Conservation (phyloP, 2,113 vertebrate species). For the Symphodus melops region DNA sequence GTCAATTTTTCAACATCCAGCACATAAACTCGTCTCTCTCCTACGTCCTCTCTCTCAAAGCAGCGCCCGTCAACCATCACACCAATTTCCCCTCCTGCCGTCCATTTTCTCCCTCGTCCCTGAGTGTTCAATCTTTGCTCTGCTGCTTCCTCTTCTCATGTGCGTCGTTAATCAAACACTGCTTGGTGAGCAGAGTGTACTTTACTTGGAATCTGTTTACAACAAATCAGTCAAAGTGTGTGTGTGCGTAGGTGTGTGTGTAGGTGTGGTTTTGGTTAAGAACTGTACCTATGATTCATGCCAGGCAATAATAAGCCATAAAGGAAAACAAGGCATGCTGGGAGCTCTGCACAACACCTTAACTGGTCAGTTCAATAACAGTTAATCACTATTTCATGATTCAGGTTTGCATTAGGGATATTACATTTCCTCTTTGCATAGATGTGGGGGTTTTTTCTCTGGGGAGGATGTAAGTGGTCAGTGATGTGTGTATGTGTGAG, state of each 20-base stretch:
- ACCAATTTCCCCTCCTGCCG: background rate
- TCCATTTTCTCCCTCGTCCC: constrained; percentile 3
- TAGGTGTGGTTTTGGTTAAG: background rate
- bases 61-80: background rate
- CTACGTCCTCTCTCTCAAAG: background rate
- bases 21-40: background rate
- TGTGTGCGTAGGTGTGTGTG: constrained; percentile 3
- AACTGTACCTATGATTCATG: constrained; percentile 49
- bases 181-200: constrained; percentile 43
- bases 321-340: constrained; percentile 26
- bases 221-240: constrained; percentile 25
- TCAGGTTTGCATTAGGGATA: constrained; percentile 21
- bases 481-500: constrained; percentile 9
- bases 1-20: constrained; percentile 11
- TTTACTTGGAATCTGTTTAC: constrained; percentile 47
- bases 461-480: background rate
- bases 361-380: constrained; percentile 14
- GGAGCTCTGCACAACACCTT: constrained; percentile 23
- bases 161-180: constrained; percentile 51
- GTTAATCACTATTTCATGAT: constrained; percentile 43
- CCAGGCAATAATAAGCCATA: constrained; percentile 24
- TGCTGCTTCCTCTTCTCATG: constrained; percentile 50
- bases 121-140: constrained; percentile 52
- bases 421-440: constrained; percentile 18
- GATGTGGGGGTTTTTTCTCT: constrained; percentile 33